phyloP scores from a whole-genome alignment of 2,113 vertebrate genomes.

The Maccullochella peelii region DNA sequence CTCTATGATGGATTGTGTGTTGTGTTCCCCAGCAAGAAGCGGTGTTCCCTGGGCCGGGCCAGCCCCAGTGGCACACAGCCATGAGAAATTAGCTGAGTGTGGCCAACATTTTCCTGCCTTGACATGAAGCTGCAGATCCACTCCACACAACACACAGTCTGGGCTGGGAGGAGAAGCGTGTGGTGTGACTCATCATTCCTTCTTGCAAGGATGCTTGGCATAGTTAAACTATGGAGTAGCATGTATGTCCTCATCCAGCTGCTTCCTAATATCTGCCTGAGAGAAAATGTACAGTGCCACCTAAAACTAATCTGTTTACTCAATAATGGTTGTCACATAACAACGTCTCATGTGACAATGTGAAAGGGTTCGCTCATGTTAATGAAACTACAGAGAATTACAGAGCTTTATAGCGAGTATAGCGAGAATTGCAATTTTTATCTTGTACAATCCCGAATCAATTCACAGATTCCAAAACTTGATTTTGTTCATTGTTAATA shows the following conservation, averaged over 20 bases:
- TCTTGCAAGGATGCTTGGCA: slow-evolving; percentile 25
- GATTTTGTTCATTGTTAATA: background rate
- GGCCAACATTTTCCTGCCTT: slow-evolving; percentile 49
- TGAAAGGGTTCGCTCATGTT: background rate
- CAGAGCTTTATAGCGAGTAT: background rate
- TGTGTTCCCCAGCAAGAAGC: slow-evolving; percentile 33
- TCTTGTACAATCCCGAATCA: no score
- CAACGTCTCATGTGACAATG: background rate
- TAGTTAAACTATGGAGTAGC: slow-evolving; percentile 19
- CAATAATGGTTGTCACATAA: no score
- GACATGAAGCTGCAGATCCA: slow-evolving; percentile 52
- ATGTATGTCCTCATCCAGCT: slow-evolving; percentile 25
- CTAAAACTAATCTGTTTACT: slow-evolving; percentile 20
- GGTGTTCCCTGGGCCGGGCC: slow-evolving; percentile 32
- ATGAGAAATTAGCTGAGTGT: slow-evolving; percentile 58
- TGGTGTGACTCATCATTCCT: slow-evolving; percentile 55
- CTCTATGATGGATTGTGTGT: slow-evolving; percentile 59
- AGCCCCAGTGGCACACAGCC: slow-evolving; percentile 53
- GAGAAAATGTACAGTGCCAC: background rate
- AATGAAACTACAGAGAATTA: background rate
- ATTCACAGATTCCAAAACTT: no score
- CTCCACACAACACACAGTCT: slow-evolving; percentile 29
- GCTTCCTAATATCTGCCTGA: slow-evolving; percentile 8
- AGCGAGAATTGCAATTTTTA: background rate
- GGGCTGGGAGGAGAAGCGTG: slow-evolving; percentile 15